A percentile compares a stretch with the other conserved stretches of the same genome.
These are phyloP conservation scores for Acronicta alni DNA, from an alignment of 2,888 invertebrate genomes.

Conservation along the genomic window DNA sequence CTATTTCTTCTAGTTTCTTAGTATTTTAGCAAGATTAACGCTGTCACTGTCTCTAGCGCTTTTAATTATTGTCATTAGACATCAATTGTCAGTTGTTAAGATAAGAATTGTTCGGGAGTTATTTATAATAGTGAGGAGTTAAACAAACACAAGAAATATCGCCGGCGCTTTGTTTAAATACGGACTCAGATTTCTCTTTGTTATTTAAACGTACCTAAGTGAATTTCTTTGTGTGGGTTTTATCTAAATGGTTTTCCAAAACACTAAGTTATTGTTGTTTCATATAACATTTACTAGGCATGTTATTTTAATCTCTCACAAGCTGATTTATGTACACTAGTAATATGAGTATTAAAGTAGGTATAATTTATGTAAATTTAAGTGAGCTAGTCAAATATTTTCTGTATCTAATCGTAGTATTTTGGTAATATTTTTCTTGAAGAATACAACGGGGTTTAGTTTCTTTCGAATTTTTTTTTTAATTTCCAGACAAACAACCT, in stretches of 20 bases:
- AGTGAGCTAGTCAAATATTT: neutral
- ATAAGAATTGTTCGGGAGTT: constrained; percentile 36
- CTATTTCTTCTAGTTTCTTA: constrained; percentile 21
- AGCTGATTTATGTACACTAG: neutral
- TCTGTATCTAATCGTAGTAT: neutral
- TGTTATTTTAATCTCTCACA: constrained; percentile 11
- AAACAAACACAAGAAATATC: constrained; percentile 41
- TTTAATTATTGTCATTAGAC: constrained; percentile 29
- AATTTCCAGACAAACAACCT: too few relatives aligned
- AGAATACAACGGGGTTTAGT: neutral
- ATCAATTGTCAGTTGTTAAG: constrained; percentile 26
- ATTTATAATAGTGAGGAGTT: constrained; percentile 9
- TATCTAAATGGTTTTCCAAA: constrained; percentile 43
- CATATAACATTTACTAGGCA: neutral
- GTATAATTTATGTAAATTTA: constrained; percentile 1
- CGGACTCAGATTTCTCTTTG: constrained; percentile 19
- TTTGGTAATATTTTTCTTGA: neutral
- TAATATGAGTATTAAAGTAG: neutral
- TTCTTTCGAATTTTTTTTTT: too few relatives aligned
- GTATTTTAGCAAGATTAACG: constrained; percentile 15
- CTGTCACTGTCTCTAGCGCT: constrained; percentile 3
- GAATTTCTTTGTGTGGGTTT: constrained; percentile 36
- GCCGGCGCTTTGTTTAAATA: constrained; percentile 27
- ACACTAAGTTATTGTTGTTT: constrained; percentile 12
- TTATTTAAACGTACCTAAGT: constrained; percentile 21